Conservation (phyloP, 2,888 invertebrate species). For the Steinernema scapterisci region DNA sequence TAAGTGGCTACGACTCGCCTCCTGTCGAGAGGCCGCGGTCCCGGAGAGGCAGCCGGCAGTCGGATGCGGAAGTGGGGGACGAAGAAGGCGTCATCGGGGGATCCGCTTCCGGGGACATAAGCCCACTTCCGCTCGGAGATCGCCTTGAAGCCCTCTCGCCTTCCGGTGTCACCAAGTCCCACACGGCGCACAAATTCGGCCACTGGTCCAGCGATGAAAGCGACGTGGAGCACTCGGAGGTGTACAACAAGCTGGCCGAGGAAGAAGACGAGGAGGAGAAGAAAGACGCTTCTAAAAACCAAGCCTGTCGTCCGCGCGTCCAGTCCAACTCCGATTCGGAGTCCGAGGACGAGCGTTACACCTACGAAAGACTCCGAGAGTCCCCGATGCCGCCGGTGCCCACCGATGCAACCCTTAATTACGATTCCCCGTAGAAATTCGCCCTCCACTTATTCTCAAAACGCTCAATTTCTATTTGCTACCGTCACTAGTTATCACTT, state of each 20-base stretch:
- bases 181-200: slow-evolving; percentile 35
- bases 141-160: slow-evolving; percentile 1
- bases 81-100: slow-evolving; percentile 37
- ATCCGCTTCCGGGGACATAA: slow-evolving; percentile 39
- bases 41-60: slow-evolving; percentile 57
- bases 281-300: slow-evolving; percentile 37
- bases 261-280: slow-evolving; percentile 34
- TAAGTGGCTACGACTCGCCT: slow-evolving; percentile 34
- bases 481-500: background rate
- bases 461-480: slow-evolving; percentile 15
- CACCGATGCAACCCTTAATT: background rate
- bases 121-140: slow-evolving; percentile 48
- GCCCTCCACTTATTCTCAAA: background rate
- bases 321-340: slow-evolving; percentile 18
- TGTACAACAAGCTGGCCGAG: slow-evolving; percentile 42
- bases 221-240: slow-evolving; percentile 34
- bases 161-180: slow-evolving; percentile 21
- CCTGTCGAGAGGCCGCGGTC: slow-evolving; percentile 56
- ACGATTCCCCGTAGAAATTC: slow-evolving; percentile 2
- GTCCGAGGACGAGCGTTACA: slow-evolving; percentile 38
- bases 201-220: slow-evolving; percentile 45
- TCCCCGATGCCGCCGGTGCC: slow-evolving; percentile 50
- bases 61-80: slow-evolving; percentile 45
- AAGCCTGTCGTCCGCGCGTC: background rate
- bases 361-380: slow-evolving; percentile 62